These are phyloP conservation scores for Cyphomyrus plagiostoma DNA, from an alignment of 2,113 vertebrate genomes.

Conservation along the genomic window DNA sequence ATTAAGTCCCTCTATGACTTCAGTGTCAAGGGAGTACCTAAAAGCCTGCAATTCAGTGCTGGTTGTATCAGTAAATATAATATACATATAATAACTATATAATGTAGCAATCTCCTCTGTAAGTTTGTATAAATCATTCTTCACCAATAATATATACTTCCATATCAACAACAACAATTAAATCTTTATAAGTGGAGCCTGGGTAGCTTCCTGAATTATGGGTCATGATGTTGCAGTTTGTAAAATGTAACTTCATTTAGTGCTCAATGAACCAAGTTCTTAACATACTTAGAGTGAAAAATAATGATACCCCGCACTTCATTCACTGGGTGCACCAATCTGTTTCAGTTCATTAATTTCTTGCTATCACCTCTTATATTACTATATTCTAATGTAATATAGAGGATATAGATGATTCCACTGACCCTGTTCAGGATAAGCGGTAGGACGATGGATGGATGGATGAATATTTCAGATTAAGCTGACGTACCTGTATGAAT, in stretches of 20 bases:
- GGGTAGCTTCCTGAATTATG: neutral
- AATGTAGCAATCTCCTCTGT: neutral
- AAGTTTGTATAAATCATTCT: neutral
- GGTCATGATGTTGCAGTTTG: neutral
- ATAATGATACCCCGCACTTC: neutral
- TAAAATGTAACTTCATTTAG: slow-evolving; percentile 4
- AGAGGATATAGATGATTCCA: neutral
- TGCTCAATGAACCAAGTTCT: neutral
- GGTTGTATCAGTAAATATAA: neutral
- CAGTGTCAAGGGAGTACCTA: neutral
- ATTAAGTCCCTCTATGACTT: neutral
- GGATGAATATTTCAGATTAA: neutral
- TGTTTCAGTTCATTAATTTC: neutral
- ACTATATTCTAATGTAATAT: neutral
- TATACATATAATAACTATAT: neutral
- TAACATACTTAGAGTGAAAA: neutral
- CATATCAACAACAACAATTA: neutral
- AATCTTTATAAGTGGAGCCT: neutral
- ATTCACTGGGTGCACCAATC: neutral
- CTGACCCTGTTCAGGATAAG: neutral
- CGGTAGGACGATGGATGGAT: neutral
- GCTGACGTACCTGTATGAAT: neutral
- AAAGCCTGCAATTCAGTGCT: neutral
- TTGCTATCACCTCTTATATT: neutral
- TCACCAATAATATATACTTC: neutral